Base-by-base conservation (phyloP, 23 tunicate genomes). In the Corella eumyota region DNA sequence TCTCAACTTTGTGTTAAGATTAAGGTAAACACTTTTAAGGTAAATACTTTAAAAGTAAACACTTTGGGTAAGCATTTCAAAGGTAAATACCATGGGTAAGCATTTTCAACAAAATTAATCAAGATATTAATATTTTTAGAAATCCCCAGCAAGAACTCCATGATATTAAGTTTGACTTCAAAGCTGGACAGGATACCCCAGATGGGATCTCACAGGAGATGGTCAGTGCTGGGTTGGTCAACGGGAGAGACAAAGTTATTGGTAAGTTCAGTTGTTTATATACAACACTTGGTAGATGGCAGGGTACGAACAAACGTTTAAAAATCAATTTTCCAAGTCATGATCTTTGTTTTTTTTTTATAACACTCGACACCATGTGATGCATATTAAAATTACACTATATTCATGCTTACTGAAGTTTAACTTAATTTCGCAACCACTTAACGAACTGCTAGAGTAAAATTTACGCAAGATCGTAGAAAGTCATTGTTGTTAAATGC, bases 161-260 rank as follows among this genome's bases (percentile, higher is more conserved):
- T 40, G 95, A 86, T 58, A 86, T 86, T 9, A 86, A 86, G 48
- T 86, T 86, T 54, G 85, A 66, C 5, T 86, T 71, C 60, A 65
- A 59, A 22, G 53, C 40, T 34, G 80, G 64, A 32, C 76, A 77
- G 45, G 95, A 86, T 57, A 77, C 85, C 2, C 80, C 95, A 5
- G 86, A 77, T 34, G 95, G 85, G 0, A 63, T 86, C 20, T 62
- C 85, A 22, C 95, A 86, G 29, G 95, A 86, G 40, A 30, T 86
- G 80, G 95, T 86, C 31, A 52, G 65, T 21, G 95, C 85, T 20
- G 85, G 85, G 0, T 66, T 86, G 23, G 77, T 86, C 2, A 59
- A 69, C 49, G 95, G 95, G 29, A 65, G 60, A 64, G 86, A 86
- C 51, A 73, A 70, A 56, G 61, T 86, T 21, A 67, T 86, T 15